Base-by-base conservation (phyloP, 2,797 vertebrate species). In the Cetoscarus ocellatus region DNA sequence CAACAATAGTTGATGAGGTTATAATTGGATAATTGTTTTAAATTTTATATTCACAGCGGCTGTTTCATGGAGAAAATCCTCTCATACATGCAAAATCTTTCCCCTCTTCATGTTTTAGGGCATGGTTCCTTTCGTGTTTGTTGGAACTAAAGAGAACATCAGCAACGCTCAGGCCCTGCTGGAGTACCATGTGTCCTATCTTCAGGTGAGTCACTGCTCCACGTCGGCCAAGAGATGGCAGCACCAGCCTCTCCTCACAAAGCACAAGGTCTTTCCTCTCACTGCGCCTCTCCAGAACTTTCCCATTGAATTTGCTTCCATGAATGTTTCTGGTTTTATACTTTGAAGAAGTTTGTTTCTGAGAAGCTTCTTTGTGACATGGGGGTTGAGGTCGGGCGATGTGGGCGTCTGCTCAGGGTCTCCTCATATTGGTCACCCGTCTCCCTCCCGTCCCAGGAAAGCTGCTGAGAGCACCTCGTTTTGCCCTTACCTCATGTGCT, bases 121-220 rank as follows among this genome's bases (percentile, higher is more conserved):
- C 27, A 95, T 96, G 96, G 97, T 98, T 73, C 97, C 97, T 1
- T 97, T 98, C 55, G 95, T 97, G 55, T 98, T 98, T 61, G 96
- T 98, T 63, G 97, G 97, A 47, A 98, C 97, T 3, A 96, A 96
- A 84, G 97, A 98, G 88, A 98, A 97, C 84, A 97, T 98, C 88
- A 96, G 96, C 87, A 98, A 97, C 2, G 97, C 97, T 3, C 96
- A 96, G 89, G 97, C 96, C 6, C 94, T 98, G 44, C 63, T 98
- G 88, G 96, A 98, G 51, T 98, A 98, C 90, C 97, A 98, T 3
- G 96, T 98, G 54, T 95, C 97, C 39, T 97, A 98, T 79, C 94
- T 98, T 13, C 96, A 97, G 96, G 97, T 97, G 59, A 82, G 92
- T 84, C 11, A 0, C 3, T 11, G 47, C 35, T 66, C 3, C 9